Evolutionary conservation across 2,797 vertebrate species (phyloP).

Genomic region (Pangasius sanitwongsei): DNA sequence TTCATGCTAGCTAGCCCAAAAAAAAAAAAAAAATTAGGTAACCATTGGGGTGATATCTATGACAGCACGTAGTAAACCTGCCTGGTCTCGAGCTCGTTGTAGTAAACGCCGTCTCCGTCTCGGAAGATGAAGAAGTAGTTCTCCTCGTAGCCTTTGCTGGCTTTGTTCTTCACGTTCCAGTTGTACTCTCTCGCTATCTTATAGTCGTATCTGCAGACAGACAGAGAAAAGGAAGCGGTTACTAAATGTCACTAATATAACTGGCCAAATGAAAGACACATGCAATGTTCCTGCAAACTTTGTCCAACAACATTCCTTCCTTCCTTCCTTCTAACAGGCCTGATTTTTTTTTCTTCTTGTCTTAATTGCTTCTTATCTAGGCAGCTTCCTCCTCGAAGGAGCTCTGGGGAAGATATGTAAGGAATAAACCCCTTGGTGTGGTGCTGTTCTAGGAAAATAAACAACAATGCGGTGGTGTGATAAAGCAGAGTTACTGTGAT

Average conservation of each 20-base stretch:
- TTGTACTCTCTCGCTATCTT: conserved; percentile 96
- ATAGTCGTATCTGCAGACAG: conserved; percentile 85
- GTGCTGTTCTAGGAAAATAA: background rate
- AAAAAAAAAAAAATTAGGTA: no score
- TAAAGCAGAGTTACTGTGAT: background rate
- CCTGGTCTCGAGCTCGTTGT: conserved; percentile 95
- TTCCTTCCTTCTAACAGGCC: background rate
- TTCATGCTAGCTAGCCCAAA: no score
- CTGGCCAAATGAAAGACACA: background rate
- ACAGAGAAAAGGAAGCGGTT: background rate
- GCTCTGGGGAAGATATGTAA: no score
- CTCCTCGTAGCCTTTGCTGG: conserved; percentile 96
- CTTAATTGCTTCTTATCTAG: background rate
- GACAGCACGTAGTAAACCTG: conserved; percentile 42
- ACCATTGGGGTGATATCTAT: background rate
- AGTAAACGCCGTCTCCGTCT: conserved; percentile 92
- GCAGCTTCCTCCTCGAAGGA: background rate
- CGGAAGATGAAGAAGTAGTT: conserved; percentile 98
- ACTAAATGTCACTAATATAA: background rate
- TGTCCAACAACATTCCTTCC: background rate
- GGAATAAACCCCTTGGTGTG: no score
- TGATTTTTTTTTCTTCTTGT: background rate
- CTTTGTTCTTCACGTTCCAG: conserved; percentile 98
- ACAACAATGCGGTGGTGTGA: background rate
- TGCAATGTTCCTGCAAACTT: background rate